These are phyloP conservation scores for Rhopilema esculentum DNA, from an alignment of 30 jellyfish, hydroid and myxozoan species.

Conservation along the genomic window DNA sequence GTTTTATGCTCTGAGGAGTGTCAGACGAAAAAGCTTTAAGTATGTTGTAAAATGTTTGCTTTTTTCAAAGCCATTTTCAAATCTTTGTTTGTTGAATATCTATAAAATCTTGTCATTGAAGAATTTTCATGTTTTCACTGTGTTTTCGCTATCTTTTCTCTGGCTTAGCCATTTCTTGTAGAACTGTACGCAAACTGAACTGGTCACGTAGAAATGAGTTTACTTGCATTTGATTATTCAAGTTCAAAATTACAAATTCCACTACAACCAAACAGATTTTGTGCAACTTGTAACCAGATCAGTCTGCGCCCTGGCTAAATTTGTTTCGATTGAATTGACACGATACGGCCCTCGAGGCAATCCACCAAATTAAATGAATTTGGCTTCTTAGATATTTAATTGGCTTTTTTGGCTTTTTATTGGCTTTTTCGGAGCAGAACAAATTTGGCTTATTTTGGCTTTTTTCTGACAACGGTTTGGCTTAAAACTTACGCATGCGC, in stretches of 20 bases:
- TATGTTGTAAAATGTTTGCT: too few species aligned
- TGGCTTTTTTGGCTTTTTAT: constrained; percentile 37
- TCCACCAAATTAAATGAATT: not conserved
- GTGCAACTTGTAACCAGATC: constrained; percentile 22
- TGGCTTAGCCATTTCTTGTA: not conserved
- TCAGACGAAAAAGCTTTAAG: too few species aligned
- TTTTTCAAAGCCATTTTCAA: too few species aligned
- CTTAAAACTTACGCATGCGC: constrained; percentile 46
- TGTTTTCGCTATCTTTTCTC: not conserved
- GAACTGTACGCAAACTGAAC: not conserved
- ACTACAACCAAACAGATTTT: constrained; percentile 2
- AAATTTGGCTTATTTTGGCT: constrained; percentile 50
- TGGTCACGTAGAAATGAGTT: not conserved
- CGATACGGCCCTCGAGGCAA: not conserved
- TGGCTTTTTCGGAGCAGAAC: constrained; percentile 23
- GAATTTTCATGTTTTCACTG: not conserved
- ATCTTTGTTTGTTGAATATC: constrained; percentile 12
- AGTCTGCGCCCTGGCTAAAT: not conserved
- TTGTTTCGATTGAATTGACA: not conserved
- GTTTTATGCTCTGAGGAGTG: too few species aligned
- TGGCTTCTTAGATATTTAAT: constrained; percentile 4
- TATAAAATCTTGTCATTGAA: constrained; percentile 3
- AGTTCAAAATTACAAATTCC: constrained; percentile 17
- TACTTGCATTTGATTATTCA: not conserved
- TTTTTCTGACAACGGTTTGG: constrained; percentile 44